Conservation (phyloP, 2,113 vertebrate genomes). For the Muntiacus reevesi region DNA sequence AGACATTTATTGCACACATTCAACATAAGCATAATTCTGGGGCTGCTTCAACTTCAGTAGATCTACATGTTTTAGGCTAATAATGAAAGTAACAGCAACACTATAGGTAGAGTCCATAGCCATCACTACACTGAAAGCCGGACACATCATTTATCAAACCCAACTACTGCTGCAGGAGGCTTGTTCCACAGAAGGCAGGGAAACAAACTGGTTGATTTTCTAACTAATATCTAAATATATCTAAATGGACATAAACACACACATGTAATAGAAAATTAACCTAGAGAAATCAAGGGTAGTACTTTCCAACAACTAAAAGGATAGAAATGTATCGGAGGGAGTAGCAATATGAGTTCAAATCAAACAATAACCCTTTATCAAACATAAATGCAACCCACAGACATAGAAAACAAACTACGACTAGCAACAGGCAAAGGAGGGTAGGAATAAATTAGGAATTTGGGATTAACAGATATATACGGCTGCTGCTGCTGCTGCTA, state of each 20-base stretch:
- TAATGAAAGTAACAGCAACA: background rate
- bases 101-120: rapidly evolving
- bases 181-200: background rate
- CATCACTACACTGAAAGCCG: background rate
- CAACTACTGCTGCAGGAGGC: background rate
- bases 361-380: background rate
- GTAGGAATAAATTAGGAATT: background rate
- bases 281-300: background rate
- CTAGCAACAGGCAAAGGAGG: background rate
- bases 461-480: background rate
- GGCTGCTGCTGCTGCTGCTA: too few relatives aligned
- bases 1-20: background rate
- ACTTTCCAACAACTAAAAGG: background rate
- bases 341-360: background rate
- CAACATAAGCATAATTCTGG: background rate
- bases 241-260: background rate
- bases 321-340: background rate
- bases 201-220: background rate
- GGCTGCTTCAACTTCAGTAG: background rate
- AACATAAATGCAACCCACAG: background rate
- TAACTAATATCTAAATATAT: background rate
- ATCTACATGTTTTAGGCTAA: background rate
- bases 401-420: background rate
- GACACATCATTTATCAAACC: background rate
- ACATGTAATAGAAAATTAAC: background rate